Conservation (phyloP, 2,113 vertebrate genomes). For the Eulemur macaco region DNA sequence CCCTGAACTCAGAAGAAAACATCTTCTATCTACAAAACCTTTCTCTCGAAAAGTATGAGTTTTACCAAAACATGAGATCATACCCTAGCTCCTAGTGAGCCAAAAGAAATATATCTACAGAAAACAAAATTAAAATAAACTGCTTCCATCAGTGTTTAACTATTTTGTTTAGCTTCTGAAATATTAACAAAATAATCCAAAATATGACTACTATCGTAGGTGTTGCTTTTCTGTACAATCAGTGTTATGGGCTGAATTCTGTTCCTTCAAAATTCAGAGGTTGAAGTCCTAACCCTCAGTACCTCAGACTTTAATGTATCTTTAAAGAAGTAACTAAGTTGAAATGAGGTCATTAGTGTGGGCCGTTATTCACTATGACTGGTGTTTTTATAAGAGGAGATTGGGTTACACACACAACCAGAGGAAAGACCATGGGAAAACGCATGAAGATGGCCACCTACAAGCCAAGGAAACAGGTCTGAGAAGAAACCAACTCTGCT, state of each 20-base stretch:
- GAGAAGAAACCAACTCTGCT: not conserved
- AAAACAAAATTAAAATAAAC: not conserved
- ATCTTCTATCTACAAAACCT: not conserved
- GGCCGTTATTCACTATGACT: not conserved
- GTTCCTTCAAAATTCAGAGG: not conserved
- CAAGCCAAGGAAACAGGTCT: not conserved
- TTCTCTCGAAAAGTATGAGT: not conserved
- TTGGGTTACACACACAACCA: not conserved
- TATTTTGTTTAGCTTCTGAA: not conserved
- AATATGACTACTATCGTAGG: not conserved
- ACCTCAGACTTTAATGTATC: not conserved
- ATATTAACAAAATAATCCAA: not conserved
- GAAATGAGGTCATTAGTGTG: not conserved
- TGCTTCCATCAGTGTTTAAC: not conserved
- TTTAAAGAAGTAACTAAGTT: not conserved
- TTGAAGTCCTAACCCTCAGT: not conserved
- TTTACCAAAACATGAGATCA: not conserved
- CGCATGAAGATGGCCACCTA: not conserved
- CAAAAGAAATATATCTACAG: not conserved
- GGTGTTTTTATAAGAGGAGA: not conserved
- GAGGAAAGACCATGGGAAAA: not conserved
- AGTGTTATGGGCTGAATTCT: not conserved
- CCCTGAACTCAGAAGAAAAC: not conserved
- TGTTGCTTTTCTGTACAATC: not conserved
- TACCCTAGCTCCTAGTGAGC: not conserved